Evolutionary conservation across 2,888 invertebrate species (phyloP).

Genomic region (Willowsia nigromaculata): DNA sequence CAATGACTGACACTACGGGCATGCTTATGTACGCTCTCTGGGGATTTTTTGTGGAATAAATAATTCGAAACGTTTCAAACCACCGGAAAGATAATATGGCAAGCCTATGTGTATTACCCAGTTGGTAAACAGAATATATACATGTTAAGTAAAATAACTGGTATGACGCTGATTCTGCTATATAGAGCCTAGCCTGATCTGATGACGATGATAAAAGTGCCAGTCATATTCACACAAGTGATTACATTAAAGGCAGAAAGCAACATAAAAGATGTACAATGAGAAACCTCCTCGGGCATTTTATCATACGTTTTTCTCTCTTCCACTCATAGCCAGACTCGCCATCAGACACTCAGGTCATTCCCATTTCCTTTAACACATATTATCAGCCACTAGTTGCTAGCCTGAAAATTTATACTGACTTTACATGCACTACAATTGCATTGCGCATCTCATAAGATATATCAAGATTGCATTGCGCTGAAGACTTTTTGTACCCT

Average conservation of each 20-base stretch:
- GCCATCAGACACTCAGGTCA: constrained; percentile 46
- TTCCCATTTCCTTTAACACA: constrained; percentile 69
- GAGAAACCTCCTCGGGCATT: constrained; percentile 56
- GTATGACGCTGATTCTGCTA: background rate
- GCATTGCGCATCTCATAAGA: no score
- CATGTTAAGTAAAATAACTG: no score
- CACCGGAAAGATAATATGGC: constrained; percentile 52
- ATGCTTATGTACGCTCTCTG: no score
- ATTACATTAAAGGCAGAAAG: background rate
- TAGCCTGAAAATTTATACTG: background rate
- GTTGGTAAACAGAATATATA: no score
- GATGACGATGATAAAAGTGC: constrained; percentile 39
- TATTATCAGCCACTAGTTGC: background rate
- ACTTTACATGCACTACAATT: background rate
- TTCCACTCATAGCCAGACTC: constrained; percentile 13
- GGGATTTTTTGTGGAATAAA: no score
- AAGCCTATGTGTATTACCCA: background rate
- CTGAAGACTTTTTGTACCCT: no score
- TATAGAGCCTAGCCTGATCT: background rate
- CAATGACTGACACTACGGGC: no score
- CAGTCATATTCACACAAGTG: constrained; percentile 38
- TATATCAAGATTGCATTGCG: no score
- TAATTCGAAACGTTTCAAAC: no score
- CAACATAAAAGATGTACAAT: background rate
- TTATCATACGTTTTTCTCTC: constrained; percentile 34